Evolutionary conservation across 1,140 invertebrate species (phyloP).

Genomic region (Macrocentrus cingulum): DNA sequence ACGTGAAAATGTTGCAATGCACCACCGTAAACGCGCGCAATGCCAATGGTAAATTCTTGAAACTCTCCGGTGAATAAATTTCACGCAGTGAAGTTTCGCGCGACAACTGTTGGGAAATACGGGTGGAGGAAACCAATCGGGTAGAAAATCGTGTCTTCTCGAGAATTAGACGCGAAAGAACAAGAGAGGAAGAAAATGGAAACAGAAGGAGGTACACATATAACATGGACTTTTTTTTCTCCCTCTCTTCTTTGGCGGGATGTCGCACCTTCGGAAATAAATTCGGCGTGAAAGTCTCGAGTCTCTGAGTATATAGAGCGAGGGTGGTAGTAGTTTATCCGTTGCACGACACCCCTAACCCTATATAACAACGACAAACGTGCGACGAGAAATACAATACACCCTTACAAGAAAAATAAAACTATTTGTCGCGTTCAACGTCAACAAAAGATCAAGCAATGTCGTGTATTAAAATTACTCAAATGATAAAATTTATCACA

Average conservation of each 20-base stretch:
- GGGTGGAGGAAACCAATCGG: slow-evolving; percentile 31
- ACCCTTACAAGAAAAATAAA: too few species aligned
- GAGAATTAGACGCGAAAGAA: slow-evolving; percentile 37
- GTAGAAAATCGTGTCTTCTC: slow-evolving; percentile 43
- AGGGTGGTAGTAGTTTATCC: slow-evolving; percentile 4
- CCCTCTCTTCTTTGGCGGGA: slow-evolving; percentile 11
- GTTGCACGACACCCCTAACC: not conserved
- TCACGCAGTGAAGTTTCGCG: slow-evolving; percentile 17
- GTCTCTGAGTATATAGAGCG: not conserved
- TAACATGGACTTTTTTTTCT: slow-evolving; percentile 16
- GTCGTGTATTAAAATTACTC: too few species aligned
- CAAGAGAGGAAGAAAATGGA: slow-evolving; percentile 29
- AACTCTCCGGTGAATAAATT: slow-evolving; percentile 9
- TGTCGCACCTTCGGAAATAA: slow-evolving; percentile 23
- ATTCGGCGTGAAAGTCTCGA: slow-evolving; percentile 28
- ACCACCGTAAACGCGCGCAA: too few species aligned
- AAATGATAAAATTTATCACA: too few species aligned
- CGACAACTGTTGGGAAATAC: not conserved
- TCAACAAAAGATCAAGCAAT: too few species aligned
- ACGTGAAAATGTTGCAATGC: too few species aligned
- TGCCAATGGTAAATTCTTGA: slow-evolving; percentile 3
- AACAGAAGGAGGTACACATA: slow-evolving; percentile 19
- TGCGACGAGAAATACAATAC: not conserved
- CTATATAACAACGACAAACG: not conserved
- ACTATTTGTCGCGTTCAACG: too few species aligned